Base-by-base conservation (phyloP, 2,113 vertebrate genomes). In the Grallaria varia region DNA sequence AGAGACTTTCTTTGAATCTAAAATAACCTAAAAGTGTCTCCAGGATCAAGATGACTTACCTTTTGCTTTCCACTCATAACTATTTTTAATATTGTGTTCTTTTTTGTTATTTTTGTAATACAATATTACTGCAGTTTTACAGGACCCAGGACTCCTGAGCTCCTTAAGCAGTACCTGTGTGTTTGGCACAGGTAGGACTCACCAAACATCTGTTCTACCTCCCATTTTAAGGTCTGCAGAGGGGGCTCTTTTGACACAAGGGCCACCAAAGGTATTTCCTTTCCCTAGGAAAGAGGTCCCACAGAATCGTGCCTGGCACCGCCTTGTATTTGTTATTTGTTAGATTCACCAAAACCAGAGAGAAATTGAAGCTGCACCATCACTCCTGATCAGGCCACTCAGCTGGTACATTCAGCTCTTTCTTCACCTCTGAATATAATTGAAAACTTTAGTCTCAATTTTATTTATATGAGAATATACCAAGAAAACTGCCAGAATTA, bases 1-100 rank as follows among this genome's bases (percentile, higher is more conserved):
- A 96, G 82, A 84, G 64, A 89, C 87, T 92, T 95, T 87, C 93
- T 96, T 93, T 96, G 90, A 85, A 96, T 96, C 90, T 93, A 68
- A 90, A 95, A 94, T 92, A 94, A 96, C 88, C 85, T 95, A 53
- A 90, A 94, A 94, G 88, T 59, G 79, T 95, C 80, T 95, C 56
- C 55, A 68, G 67, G 90, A 96, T 95, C 93, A 96, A 93, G 95
- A 96, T 93, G 12, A 95, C 83, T 94, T 89, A 93, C 52, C 81
- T 94, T 94, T 94, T 96, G 56, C 93, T 93, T 92, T 79, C 16
- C 18, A 94, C 96, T 95, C 76, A 60, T 93, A 84, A 93, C 60
- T 84, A 58, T 72, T 90, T 95, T 89, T 90, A 96, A 93, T 92
- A 85, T 25, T 93, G 39, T 82, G 44, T 15, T 44, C 0, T 74